These are phyloP conservation scores for Ichneumon xanthorius DNA, from an alignment of 2,888 invertebrate genomes.

Conservation along the genomic window DNA sequence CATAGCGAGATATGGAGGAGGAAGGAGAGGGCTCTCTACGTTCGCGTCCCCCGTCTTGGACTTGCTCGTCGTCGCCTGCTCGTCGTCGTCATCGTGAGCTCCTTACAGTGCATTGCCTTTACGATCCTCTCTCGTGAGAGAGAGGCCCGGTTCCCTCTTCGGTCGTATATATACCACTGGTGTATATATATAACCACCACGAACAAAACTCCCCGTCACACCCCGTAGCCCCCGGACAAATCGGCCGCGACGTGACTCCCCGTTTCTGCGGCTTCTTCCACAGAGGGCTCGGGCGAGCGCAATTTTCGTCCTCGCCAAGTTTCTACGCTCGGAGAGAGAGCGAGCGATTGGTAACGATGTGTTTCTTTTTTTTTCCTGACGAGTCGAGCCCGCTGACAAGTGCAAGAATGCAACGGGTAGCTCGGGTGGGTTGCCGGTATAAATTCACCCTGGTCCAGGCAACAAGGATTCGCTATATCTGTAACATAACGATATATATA, in stretches of 20 bases:
- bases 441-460: constrained; percentile 36
- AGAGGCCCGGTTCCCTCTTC: constrained; percentile 47
- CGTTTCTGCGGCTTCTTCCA: constrained; percentile 67
- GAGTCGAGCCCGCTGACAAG: constrained; percentile 41
- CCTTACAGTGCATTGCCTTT: constrained; percentile 85
- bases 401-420: constrained; percentile 47
- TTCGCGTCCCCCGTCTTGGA: constrained; percentile 54
- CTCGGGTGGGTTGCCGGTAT: background rate
- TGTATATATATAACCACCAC: constrained; percentile 11
- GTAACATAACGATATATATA: background rate
- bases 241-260: constrained; percentile 79
- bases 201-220: constrained; percentile 78
- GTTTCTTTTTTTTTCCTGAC: constrained; percentile 3
- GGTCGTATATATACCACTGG: constrained; percentile 4
- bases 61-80: constrained; percentile 63
- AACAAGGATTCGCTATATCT: constrained; percentile 4
- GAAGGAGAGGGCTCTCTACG: constrained; percentile 62
- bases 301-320: constrained; percentile 44
- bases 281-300: constrained; percentile 25
- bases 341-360: background rate
- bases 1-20: constrained; percentile 57
- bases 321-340: background rate
- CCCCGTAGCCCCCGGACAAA: constrained; percentile 80
- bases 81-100: constrained; percentile 81
- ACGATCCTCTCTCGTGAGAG: constrained; percentile 75